A percentile compares a stretch with the other conserved stretches of the same genome.
phyloP scores from a whole-genome alignment of 2,797 vertebrate species.

The Gastrophryne carolinensis region DNA sequence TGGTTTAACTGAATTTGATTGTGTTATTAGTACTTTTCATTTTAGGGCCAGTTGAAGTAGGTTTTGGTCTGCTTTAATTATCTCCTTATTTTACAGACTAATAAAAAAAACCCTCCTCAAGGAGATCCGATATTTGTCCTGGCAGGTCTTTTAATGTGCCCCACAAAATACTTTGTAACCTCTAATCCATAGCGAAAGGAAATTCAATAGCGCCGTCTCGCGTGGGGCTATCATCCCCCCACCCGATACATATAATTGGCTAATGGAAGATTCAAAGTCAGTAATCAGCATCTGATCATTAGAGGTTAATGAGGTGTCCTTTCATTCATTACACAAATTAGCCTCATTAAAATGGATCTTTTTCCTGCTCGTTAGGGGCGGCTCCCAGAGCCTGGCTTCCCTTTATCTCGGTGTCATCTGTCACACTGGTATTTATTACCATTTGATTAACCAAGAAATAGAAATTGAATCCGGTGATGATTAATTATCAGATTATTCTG shows the following conservation, averaged over 20 bases:
- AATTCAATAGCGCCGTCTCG: constrained; percentile 48
- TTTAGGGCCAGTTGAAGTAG: no score
- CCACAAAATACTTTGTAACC: not conserved
- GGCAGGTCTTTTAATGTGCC: not conserved
- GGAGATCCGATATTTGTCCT: not conserved
- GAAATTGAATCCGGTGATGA: not conserved
- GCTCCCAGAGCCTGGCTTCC: not conserved
- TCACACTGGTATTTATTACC: not conserved
- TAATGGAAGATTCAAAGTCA: constrained; percentile 57
- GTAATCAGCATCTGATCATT: constrained; percentile 60
- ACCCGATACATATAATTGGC: constrained; percentile 55
- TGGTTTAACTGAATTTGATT: no score
- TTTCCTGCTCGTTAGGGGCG: not conserved
- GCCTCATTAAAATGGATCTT: constrained; percentile 28
- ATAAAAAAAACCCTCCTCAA: no score
- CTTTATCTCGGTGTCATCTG: not conserved
- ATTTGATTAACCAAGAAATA: not conserved
- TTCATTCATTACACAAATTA: constrained; percentile 57
- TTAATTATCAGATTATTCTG: not conserved
- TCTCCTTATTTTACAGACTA: no score
- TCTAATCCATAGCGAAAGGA: constrained; percentile 5
- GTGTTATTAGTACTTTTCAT: no score
- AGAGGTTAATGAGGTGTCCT: constrained; percentile 60
- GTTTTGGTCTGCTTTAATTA: no score
- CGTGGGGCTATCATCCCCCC: constrained; percentile 47